Evolutionary conservation across 2,797 vertebrate genomes (phyloP), one percentile per base, ranked within the genome.

Genomic region (Gymnoscopelus braueri): DNA sequence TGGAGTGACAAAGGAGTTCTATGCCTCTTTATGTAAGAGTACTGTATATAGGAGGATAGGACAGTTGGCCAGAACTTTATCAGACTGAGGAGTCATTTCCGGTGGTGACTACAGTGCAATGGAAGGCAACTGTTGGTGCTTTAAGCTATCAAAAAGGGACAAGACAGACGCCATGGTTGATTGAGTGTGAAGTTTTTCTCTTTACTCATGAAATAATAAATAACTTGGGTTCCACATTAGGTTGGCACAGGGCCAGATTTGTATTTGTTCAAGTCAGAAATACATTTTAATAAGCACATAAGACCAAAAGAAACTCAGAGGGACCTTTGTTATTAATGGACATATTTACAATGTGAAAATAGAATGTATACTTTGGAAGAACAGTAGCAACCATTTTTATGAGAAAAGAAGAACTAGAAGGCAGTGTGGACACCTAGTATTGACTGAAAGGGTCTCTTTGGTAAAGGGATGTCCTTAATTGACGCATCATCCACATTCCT

Each of bases 141-240:
- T 83, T 61, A 74, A 78, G 78, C 68, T 79, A 78, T 85, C 84
- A 69, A 23, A 70, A 59, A 63, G 68, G 67, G 84, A 88, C 87
- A 87, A 83, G 91, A 92, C 87, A 91, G 89, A 84, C 65, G 62
- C 84, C 84, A 87, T 53, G 84, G 89, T 87, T 84, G 87, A 93
- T 85, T 85, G 90, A 93, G 88, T 93, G 90, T 89, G 90, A 93
- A 90, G 90, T 79, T 84, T 83, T 92, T 89, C 86, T 90, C 91
- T 93, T 92, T 91, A 92, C 91, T 94, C 90, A 89, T 91, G 84
- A 88, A 89, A 92, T 91, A 95, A 94, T 95, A 91, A 85, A 93
- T 94, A 94, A 95, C 93, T 82, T 60, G 60, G 87, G 39, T 94
- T 94, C 70, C 74, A 84, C 84, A 94, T 94, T 94, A 94, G 68